Base-by-base conservation (phyloP, 2,113 vertebrate genomes). In the zebrafish (Danio rerio) region DNA sequence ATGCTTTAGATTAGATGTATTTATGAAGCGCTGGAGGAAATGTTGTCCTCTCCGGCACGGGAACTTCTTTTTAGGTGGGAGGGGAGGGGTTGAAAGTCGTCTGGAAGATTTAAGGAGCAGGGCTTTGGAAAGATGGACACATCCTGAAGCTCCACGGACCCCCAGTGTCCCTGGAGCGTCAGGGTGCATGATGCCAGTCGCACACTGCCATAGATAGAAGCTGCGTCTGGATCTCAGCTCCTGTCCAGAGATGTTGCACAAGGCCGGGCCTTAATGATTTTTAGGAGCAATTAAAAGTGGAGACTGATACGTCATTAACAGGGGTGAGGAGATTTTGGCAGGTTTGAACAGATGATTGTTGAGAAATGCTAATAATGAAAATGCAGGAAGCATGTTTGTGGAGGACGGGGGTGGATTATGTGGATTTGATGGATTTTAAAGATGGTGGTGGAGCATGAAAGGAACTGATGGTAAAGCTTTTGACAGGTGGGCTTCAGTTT, bases 211-310 rank as follows among this genome's bases (percentile, higher is more conserved):
- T 82, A 80, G 52, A 86, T 68, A 47, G 84, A 73, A 62, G 73
- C 50, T 55, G 62, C 78, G 65, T 89, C 83, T 80, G 83, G 75
- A 86, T 83, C 61, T 69, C 71, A 83, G 83, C 78, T 78, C 78
- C 81, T 80, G 45, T 59, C 75, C 65, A 59, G 83, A 86, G 85
- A 87, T 86, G 73, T 82, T 82, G 87, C 89, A 89, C 85, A 88
- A 92, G 92, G 91, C 90, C 87, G 90, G 91, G 88, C 90, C 92
- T 92, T 92, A 82, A 12, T 49, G 40, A 31, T 65, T 59, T 31
- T 72, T 74, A 53, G 59, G 72, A 18, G 63, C 47, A 71, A 58
- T 20, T 55, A 81, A 18, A 73, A 82, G 74, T 43, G 43, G 69
- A 84, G 11, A 53, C 83, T 42, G 79, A 76, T n/a, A 31, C 50